Evolutionary conservation across 1,140 invertebrate genomes (phyloP).

Genomic region (Caenorhabditis brenneri): DNA sequence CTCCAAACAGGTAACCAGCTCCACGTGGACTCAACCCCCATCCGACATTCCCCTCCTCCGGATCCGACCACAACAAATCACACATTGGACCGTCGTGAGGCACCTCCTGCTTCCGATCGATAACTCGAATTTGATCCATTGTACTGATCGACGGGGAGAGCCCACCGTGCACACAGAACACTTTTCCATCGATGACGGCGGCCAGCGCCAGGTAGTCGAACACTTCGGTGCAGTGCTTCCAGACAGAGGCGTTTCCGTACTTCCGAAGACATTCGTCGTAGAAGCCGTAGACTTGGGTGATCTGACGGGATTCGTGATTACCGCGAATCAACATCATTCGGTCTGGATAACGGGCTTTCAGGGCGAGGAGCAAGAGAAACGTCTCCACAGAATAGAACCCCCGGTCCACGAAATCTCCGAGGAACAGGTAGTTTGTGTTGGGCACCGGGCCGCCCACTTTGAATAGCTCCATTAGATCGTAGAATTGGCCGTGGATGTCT

Average conservation of each 20-base stretch:
- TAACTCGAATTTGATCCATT: conserved; percentile 96
- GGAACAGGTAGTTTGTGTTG: conserved; percentile 97
- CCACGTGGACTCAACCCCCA: conserved; percentile 96
- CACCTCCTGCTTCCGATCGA: conserved; percentile 96
- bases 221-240: conserved; percentile 88
- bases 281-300: conserved; percentile 99
- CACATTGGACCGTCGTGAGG: conserved; percentile 99
- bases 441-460: conserved; percentile 89
- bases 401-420: conserved; percentile 95
- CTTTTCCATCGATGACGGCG: conserved; percentile 97
- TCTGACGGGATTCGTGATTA: conserved; percentile 96
- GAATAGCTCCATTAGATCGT: conserved; percentile 91
- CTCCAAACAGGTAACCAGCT: conserved; percentile 95
- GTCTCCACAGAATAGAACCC: conserved; percentile 97
- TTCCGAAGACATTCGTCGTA: conserved; percentile 99
- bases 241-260: conserved; percentile 97
- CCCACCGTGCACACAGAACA: conserved; percentile 98
- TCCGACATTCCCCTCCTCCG: conserved; percentile 81
- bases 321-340: conserved; percentile 95
- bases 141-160: conserved; percentile 97
- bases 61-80: conserved; percentile 98
- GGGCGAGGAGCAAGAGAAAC: conserved; percentile 90
- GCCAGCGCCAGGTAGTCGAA: conserved; percentile 98
- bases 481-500: conserved; percentile 99
- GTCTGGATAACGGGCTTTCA: conserved; percentile 98